Evolutionary conservation across 2,888 invertebrate species (phyloP), one percentile per base, ranked within the genome.

Genomic region (Acanthosoma haemorrhoidale): DNA sequence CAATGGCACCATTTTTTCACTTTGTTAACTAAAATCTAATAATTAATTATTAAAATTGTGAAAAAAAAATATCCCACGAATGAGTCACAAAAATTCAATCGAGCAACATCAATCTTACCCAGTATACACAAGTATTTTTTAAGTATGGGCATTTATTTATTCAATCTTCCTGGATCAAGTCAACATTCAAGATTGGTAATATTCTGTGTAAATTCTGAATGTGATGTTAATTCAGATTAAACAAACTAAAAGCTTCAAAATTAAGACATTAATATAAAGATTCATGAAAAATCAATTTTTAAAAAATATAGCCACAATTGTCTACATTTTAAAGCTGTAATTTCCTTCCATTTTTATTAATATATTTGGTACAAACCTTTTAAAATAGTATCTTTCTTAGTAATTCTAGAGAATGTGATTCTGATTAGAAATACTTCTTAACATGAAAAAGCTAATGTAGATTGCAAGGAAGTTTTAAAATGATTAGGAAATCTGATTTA

Each of bases 1-100:
- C 51, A 51, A 51, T 51, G 51, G 51, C 51, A 51, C 25, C 51
- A 51, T 51, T 51, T 51, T n/a, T 51, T 51, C 25, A 25, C 25
- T 51, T 51, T n/a, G n/a, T 51, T 51, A n/a, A n/a, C n/a, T 25
- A 16, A 13, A 25, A 25, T 2, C 25, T n/a, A 25, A 25, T 51
- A 21, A 51, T 25, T 4, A 51, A 51, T n/a, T 25, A 51, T 25
- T 13, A 51, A 25, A 25, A 25, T 2, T 5, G 11, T 51, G 5
- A 25, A 51, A 51, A 11, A 5, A 51, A 25, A 51, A 51, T 25
- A 51, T 25, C n/a, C n/a, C n/a, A 51, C 6, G 21, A 51, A 51
- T 25, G 9, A 25, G n/a, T n/a, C 11, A 25, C 13, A 25, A 25
- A 25, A 25, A 25, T 25, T 51, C 25, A 9, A 51, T 25, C n/a